Conservation (phyloP, 1,140 invertebrate species). For the Procambarus clarkii region DNA sequence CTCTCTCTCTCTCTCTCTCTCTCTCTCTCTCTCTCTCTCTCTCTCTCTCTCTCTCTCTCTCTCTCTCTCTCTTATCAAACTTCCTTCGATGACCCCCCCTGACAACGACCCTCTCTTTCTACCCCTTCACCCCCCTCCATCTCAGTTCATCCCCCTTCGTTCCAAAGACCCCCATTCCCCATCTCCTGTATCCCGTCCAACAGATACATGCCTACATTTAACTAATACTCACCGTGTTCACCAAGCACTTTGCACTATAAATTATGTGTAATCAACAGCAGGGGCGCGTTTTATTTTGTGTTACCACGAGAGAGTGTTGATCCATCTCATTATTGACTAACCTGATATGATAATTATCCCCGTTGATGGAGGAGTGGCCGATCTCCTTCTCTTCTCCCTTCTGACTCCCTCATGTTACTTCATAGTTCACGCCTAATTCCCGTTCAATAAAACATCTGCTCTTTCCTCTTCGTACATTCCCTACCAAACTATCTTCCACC, state of each 20-base stretch:
- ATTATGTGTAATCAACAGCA: not conserved
- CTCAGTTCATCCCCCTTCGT: not conserved
- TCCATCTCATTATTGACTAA: slow-evolving; percentile 16
- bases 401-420: no score
- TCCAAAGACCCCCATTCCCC: not conserved
- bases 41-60: not conserved
- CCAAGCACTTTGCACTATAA: not conserved
- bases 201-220: not conserved
- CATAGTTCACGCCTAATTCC: no score
- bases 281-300: not conserved
- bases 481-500: no score
- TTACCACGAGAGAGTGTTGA: not conserved
- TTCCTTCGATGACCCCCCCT: not conserved
- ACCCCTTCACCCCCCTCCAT: not conserved
- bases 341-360: slow-evolving; percentile 43
- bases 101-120: not conserved
- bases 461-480: no score
- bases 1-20: not conserved
- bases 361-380: slow-evolving; percentile 9
- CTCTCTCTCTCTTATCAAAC: not conserved
- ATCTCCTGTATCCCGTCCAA: not conserved
- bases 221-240: not conserved
- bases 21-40: not conserved
- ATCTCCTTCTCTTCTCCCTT: no score
- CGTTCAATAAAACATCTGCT: no score